These are phyloP conservation scores for Cinclus cinclus DNA, from an alignment of 2,113 vertebrate genomes.

Conservation along the genomic window DNA sequence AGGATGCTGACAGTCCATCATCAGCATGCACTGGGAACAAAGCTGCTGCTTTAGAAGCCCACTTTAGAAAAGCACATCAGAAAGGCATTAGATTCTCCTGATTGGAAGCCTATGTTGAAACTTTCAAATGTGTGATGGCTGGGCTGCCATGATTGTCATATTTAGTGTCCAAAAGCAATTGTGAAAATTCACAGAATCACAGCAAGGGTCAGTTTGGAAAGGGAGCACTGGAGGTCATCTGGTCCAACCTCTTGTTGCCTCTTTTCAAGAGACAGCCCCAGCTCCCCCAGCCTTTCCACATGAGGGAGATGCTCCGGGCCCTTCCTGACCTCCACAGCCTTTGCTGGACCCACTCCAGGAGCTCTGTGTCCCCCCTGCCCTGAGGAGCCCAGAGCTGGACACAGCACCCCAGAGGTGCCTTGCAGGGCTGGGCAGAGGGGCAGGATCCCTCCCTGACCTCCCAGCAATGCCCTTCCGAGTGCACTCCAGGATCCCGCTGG, in stretches of 20 bases:
- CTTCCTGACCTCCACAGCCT: not conserved
- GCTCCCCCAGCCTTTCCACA: not conserved
- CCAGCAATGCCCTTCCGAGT: not conserved
- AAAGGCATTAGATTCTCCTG: not conserved
- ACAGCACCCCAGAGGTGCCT: not conserved
- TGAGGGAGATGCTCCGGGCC: not conserved
- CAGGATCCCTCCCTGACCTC: not conserved
- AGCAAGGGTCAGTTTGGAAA: not conserved
- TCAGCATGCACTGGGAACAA: not conserved
- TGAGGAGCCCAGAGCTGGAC: not conserved
- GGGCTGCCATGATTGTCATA: not conserved
- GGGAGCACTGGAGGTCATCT: not conserved
- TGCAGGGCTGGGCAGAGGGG: not conserved
- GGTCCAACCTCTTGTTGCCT: not conserved
- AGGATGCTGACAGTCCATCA: not conserved
- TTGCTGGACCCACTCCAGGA: not conserved
- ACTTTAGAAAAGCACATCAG: not conserved
- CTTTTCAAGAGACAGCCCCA: not conserved
- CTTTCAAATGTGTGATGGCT: not conserved
- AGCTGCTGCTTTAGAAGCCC: not conserved
- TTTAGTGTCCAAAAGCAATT: not conserved
- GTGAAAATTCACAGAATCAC: not conserved
- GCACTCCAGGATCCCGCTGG: not conserved
- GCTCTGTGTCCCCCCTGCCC: not conserved
- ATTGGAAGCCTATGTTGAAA: not conserved